Evolutionary conservation across 1,140 invertebrate genomes (phyloP).

Genomic region (Leptoteleia sp.): DNA sequence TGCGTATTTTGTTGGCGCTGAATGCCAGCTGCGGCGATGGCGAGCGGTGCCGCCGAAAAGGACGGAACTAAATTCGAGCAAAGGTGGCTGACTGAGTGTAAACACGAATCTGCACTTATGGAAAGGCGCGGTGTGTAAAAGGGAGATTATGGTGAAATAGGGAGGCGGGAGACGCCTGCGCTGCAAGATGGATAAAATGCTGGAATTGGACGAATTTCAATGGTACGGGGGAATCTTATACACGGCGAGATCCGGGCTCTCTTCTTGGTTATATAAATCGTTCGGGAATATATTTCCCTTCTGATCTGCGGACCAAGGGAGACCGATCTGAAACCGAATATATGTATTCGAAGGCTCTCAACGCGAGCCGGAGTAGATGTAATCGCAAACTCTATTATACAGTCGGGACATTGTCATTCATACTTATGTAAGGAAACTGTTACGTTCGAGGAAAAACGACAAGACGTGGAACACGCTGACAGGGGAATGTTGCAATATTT

Average conservation of each 20-base stretch:
- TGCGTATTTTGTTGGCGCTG: slow-evolving; percentile 33
- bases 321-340: slow-evolving; percentile 60
- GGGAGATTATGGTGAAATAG: slow-evolving; percentile 60
- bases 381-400: slow-evolving; percentile 54
- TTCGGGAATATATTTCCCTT: slow-evolving; percentile 50
- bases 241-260: slow-evolving; percentile 45
- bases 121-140: slow-evolving; percentile 56
- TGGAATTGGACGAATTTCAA: slow-evolving; percentile 59
- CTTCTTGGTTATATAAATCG: slow-evolving; percentile 62
- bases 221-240: slow-evolving; percentile 51
- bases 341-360: slow-evolving; percentile 50
- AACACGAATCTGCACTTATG: slow-evolving; percentile 65
- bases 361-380: slow-evolving; percentile 30
- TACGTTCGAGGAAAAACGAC: slow-evolving; percentile 14
- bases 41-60: slow-evolving; percentile 26
- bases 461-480: slow-evolving; percentile 5
- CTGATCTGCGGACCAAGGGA: slow-evolving; percentile 39
- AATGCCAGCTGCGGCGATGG: slow-evolving; percentile 11
- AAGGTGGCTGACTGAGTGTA: slow-evolving; percentile 60
- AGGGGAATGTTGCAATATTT: slow-evolving; percentile 14
- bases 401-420: slow-evolving; percentile 56
- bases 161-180: slow-evolving; percentile 32
- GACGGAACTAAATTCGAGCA: slow-evolving; percentile 46
- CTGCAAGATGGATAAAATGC: slow-evolving; percentile 42
- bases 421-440: slow-evolving; percentile 42